phyloP scores from a whole-genome alignment of 2,113 vertebrate genomes.

The Rhea americana region DNA sequence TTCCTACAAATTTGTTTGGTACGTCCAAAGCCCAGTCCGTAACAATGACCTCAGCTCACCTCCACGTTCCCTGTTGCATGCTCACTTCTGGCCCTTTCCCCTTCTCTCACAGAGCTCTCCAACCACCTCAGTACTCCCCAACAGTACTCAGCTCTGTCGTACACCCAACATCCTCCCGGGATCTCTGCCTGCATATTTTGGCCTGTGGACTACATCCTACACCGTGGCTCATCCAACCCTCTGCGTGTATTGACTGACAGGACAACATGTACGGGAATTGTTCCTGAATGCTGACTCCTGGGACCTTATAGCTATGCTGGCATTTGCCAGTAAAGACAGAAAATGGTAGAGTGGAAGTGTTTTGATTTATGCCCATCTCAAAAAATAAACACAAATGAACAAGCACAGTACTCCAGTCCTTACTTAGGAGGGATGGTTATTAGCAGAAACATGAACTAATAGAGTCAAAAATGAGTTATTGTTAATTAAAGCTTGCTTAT shows the following conservation, averaged over 20 bases:
- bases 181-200: too few relatives aligned
- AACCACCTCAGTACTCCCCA: too few relatives aligned
- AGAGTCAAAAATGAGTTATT: neutral
- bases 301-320: neutral
- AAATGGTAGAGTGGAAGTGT: neutral
- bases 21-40: too few relatives aligned
- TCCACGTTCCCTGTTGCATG: too few relatives aligned
- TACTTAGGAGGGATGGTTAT: neutral
- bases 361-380: neutral
- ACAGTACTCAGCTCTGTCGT: too few relatives aligned
- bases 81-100: too few relatives aligned
- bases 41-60: too few relatives aligned
- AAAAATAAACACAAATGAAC: neutral
- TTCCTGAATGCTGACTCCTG: neutral
- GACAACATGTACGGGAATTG: neutral
- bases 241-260: too few relatives aligned
- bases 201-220: too few relatives aligned
- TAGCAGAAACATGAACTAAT: neutral
- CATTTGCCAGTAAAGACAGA: neutral
- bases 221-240: too few relatives aligned
- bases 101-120: too few relatives aligned
- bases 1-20: neutral
- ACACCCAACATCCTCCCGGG: too few relatives aligned
- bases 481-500: neutral
- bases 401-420: neutral